A percentile compares a stretch with the other conserved stretches of the same genome.
phyloP scores from a whole-genome alignment of 2,888 invertebrate genomes.

The Hirtodrosophila histrioides region DNA sequence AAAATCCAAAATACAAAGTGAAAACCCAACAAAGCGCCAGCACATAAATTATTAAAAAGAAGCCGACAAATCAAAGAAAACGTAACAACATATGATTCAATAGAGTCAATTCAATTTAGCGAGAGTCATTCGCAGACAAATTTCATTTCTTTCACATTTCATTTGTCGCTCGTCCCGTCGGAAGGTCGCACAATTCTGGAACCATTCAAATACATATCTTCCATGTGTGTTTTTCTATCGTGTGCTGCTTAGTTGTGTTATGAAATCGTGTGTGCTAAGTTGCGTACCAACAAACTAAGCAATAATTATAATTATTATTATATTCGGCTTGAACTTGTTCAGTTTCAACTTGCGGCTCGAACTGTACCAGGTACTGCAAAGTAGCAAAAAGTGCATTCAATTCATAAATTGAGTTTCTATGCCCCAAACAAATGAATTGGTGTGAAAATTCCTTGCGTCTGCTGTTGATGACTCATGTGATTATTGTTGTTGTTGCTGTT shows the following conservation, averaged over 20 bases:
- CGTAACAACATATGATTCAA: slow-evolving; percentile 19
- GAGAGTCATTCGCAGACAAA: slow-evolving; percentile 10
- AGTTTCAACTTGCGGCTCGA: too few species aligned
- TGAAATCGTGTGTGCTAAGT: slow-evolving; percentile 25
- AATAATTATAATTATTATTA: neutral
- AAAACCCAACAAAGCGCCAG: slow-evolving; percentile 7
- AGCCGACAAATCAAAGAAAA: slow-evolving; percentile 6
- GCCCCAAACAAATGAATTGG: slow-evolving; percentile 17
- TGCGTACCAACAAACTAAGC: slow-evolving; percentile 2
- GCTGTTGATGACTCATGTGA: slow-evolving; percentile 45
- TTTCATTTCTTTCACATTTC: slow-evolving; percentile 21
- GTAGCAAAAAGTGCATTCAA: slow-evolving; percentile 4
- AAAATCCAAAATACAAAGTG: slow-evolving; percentile 9
- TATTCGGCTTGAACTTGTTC: too few species aligned
- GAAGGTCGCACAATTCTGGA: slow-evolving; percentile 18
- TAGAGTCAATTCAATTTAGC: slow-evolving; percentile 23
- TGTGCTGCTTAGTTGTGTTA: slow-evolving; percentile 14
- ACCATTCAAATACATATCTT: slow-evolving; percentile 2
- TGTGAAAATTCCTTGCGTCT: slow-evolving; percentile 42
- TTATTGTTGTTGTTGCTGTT: slow-evolving; percentile 6
- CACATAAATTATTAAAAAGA: neutral
- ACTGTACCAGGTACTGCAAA: neutral
- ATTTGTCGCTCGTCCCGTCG: slow-evolving; percentile 27
- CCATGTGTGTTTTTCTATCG: neutral
- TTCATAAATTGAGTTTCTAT: neutral